Evolutionary conservation across 2,888 invertebrate genomes (phyloP).

Genomic region (Ophraella communa): DNA sequence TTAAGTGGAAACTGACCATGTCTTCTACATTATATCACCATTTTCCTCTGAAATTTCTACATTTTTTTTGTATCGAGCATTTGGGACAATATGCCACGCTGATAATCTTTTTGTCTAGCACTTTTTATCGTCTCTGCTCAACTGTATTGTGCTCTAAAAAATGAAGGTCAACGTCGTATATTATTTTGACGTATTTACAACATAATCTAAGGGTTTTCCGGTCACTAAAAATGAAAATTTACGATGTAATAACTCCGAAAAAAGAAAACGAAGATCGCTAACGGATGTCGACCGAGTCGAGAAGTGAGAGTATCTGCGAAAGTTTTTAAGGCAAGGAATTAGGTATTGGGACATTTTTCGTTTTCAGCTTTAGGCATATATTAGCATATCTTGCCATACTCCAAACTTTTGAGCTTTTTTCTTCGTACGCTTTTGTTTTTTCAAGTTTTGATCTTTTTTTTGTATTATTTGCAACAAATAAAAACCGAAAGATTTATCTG

Average conservation of each 20-base stretch:
- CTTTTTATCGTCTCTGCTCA: not conserved
- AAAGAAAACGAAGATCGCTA: not conserved
- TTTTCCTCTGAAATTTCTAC: too few relatives aligned
- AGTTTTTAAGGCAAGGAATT: not conserved
- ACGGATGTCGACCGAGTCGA: not conserved
- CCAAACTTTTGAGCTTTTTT: not conserved
- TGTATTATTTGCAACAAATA: not conserved
- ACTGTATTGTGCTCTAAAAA: conserved; percentile 4
- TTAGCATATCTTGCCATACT: too few relatives aligned
- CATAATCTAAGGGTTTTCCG: conserved; percentile 18
- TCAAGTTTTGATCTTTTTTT: too few relatives aligned
- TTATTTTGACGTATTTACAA: conserved; percentile 20
- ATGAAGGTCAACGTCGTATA: conserved; percentile 9
- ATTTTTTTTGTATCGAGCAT: not conserved
- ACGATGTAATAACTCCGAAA: conserved; percentile 19
- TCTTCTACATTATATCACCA: too few relatives aligned
- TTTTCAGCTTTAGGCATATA: too few relatives aligned
- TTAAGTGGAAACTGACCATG: too few relatives aligned
- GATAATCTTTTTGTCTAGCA: not conserved
- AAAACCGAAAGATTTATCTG: too few relatives aligned
- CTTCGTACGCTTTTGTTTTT: not conserved
- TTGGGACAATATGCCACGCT: not conserved
- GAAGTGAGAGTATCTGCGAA: not conserved
- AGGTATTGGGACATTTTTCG: not conserved
- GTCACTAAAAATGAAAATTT: conserved; percentile 23